Evolutionary conservation across 2,888 invertebrate species (phyloP).

Genomic region (Acrobasis consociella): DNA sequence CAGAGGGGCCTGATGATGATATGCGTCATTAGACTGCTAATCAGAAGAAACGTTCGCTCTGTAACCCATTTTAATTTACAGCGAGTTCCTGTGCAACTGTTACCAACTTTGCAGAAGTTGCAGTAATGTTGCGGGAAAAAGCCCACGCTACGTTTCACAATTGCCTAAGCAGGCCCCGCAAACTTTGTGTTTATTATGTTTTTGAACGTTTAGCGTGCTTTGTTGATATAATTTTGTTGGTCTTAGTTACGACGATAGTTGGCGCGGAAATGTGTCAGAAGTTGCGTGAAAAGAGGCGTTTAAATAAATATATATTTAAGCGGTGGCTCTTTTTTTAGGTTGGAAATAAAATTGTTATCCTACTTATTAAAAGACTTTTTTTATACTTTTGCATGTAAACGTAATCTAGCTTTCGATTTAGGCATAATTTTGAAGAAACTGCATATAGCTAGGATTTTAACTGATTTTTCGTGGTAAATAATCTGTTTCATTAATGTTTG

Average conservation of each 20-base stretch:
- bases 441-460: too few relatives aligned
- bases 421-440: too few relatives aligned
- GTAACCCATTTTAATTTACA: not conserved
- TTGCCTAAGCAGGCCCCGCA: slow-evolving; percentile 74
- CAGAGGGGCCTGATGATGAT: too few relatives aligned
- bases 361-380: too few relatives aligned
- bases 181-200: slow-evolving; percentile 65
- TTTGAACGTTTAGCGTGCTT: slow-evolving; percentile 43
- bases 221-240: slow-evolving; percentile 31
- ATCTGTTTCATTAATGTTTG: too few relatives aligned
- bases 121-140: slow-evolving; percentile 79
- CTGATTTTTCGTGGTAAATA: too few relatives aligned
- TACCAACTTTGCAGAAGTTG: slow-evolving; percentile 73
- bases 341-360: too few relatives aligned
- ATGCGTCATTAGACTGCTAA: too few relatives aligned
- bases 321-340: not conserved
- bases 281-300: not conserved
- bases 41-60: not conserved
- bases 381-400: too few relatives aligned
- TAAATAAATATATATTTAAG: not conserved
- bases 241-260: slow-evolving; percentile 21
- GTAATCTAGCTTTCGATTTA: too few relatives aligned
- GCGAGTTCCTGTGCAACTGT: slow-evolving; percentile 60
- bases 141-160: slow-evolving; percentile 79
- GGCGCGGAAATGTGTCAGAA: slow-evolving; percentile 16